phyloP scores from a whole-genome alignment of 2,113 vertebrate species.

The Amazona vittata region DNA sequence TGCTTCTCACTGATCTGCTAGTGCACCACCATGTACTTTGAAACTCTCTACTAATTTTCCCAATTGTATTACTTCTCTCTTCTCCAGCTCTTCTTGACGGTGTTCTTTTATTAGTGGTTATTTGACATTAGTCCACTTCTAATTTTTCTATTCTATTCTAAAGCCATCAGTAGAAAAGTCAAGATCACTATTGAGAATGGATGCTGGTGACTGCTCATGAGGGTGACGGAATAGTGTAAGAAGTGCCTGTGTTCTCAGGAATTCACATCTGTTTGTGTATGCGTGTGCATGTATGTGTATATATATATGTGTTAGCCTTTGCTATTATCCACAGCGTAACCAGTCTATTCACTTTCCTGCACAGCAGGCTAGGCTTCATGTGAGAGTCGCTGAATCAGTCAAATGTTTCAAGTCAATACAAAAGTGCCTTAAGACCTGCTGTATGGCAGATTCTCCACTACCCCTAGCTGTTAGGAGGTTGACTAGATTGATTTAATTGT shows the following conservation, averaged over 20 bases:
- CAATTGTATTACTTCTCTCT: not conserved
- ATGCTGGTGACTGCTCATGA: not conserved
- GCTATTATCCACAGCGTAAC: not conserved
- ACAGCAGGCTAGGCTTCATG: not conserved
- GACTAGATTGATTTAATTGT: not conserved
- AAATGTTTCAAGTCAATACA: not conserved
- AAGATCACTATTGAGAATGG: not conserved
- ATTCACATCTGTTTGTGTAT: not conserved
- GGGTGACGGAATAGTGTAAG: not conserved
- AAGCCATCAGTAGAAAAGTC: not conserved
- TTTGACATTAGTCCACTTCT: not conserved
- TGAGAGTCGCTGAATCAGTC: not conserved
- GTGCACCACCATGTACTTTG: not conserved
- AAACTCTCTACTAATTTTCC: not conserved
- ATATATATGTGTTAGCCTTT: not conserved
- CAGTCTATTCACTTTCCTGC: not conserved
- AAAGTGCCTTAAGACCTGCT: not conserved
- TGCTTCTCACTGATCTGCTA: not conserved
- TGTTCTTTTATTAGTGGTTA: not conserved
- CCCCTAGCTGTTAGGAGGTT: not conserved
- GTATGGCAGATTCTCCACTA: not conserved
- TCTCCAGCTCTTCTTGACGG: not conserved
- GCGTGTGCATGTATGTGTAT: not conserved
- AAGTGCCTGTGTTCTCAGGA: not conserved
- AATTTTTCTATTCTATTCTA: not conserved